phyloP scores from a whole-genome alignment of 1,140 invertebrate genomes.

The Drosophila nasuta region DNA sequence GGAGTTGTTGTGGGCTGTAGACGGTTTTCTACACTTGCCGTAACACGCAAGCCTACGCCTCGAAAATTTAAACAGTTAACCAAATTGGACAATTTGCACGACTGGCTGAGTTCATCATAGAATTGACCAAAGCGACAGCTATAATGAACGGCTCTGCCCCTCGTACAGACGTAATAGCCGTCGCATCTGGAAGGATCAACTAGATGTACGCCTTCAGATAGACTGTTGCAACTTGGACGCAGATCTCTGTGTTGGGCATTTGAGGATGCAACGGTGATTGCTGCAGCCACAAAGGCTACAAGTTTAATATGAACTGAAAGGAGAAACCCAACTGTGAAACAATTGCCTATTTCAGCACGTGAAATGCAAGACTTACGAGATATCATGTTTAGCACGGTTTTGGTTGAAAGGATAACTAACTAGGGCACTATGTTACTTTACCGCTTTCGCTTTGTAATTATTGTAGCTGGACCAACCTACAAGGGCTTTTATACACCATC shows the following conservation, averaged over 20 bases:
- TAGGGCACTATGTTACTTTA: slow-evolving; percentile 45
- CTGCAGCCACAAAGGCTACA: slow-evolving; percentile 47
- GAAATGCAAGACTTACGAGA: slow-evolving; percentile 50
- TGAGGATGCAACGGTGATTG: slow-evolving; percentile 25
- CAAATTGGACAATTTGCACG: slow-evolving; percentile 18
- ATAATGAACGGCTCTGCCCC: slow-evolving; percentile 20
- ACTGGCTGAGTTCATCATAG: slow-evolving; percentile 20
- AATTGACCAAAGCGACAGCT: slow-evolving; percentile 31
- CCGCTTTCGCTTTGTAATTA: slow-evolving; percentile 47
- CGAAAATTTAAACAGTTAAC: slow-evolving; percentile 34
- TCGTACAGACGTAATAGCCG: slow-evolving; percentile 33
- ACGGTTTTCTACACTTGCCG: neutral
- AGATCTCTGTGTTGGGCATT: slow-evolving; percentile 10
- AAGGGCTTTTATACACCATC: slow-evolving; percentile 56
- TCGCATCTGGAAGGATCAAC: slow-evolving; percentile 31
- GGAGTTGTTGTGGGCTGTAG: slow-evolving; percentile 6
- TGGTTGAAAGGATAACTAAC: slow-evolving; percentile 60
- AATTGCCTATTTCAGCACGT: neutral
- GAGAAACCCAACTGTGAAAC: neutral
- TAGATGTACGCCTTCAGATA: slow-evolving; percentile 16
- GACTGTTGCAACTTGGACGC: slow-evolving; percentile 28
- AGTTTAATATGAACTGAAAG: slow-evolving; percentile 57
- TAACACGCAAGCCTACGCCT: slow-evolving; percentile 24
- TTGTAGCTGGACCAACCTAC: slow-evolving; percentile 15
- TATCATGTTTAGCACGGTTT: slow-evolving; percentile 44